A percentile compares a stretch with the other conserved stretches of the same genome.
Conservation (phyloP, 2,888 invertebrate species). For the Linnaemya tessellans region DNA sequence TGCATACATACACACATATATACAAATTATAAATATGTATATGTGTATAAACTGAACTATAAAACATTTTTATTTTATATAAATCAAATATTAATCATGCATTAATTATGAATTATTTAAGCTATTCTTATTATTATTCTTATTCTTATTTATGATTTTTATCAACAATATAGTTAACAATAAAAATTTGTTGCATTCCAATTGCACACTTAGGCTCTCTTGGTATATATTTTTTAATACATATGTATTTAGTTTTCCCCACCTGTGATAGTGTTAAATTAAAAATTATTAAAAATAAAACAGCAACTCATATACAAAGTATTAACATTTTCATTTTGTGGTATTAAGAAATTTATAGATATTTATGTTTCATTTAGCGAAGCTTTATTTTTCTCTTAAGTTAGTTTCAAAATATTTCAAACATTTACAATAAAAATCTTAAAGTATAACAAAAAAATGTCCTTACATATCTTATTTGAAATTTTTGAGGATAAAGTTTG, state of each 20-base stretch:
- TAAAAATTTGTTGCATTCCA: neutral
- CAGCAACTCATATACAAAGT: conserved; percentile 10
- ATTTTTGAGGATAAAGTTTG: conserved; percentile 17
- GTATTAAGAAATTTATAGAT: neutral
- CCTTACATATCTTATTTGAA: conserved; percentile 64
- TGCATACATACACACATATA: conserved; percentile 40
- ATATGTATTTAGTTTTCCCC: conserved; percentile 72
- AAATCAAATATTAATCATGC: conserved; percentile 55
- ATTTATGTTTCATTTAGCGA: neutral
- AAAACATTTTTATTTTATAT: conserved; percentile 50
- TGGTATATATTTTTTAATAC: neutral
- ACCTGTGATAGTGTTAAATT: conserved; percentile 79
- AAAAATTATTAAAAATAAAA: conserved; percentile 32
- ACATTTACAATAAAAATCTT: neutral
- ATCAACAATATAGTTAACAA: neutral
- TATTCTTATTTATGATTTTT: neutral
- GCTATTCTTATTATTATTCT: conserved; percentile 13
- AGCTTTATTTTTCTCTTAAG: conserved; percentile 18
- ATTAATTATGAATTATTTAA: conserved; percentile 51
- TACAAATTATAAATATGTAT: conserved; percentile 30
- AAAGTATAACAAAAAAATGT: conserved; percentile 47
- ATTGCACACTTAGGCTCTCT: neutral
- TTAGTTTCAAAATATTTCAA: conserved; percentile 32
- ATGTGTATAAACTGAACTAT: conserved; percentile 56
- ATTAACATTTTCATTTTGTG: conserved; percentile 33